Evolutionary conservation across 2,113 vertebrate genomes (phyloP), one percentile per base, ranked within the genome.

Genomic region (Seriola dumerili): DNA sequence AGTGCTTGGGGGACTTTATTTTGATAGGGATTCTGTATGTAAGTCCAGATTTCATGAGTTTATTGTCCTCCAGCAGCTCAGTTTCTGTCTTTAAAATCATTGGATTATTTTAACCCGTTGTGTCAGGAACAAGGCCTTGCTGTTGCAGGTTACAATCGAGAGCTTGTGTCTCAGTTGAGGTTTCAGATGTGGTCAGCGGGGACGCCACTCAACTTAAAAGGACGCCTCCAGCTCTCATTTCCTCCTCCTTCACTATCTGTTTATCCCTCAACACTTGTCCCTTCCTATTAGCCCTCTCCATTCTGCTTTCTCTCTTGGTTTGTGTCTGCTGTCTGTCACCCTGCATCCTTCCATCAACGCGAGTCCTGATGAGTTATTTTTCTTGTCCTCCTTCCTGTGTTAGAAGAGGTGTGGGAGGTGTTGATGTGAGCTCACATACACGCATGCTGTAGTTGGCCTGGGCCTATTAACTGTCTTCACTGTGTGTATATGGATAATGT

Each of bases 251-350:
- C 69, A 72, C 78, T 84, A 80, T 89, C 76, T 83, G 71, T 87
- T 84, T 80, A 36, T 81, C 85, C 81, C 86, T 87, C 72, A 77
- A 78, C 90, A 77, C 81, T 69, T 88, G 84, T 88, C 88, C 50
- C 65, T 85, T 90, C 78, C 52, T 64, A 72, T 90, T 83, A 76
- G 69, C 42, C 71, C 48, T 48, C 78, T 77, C 73, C 65, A 66
- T 64, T 78, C 48, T 70, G 82, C 81, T 77, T 83, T 84, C 69
- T 72, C 72, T 88, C 59, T 77, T 54, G 63, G 70, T 83, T 85
- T 72, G 81, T 75, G 57, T 85, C 82, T 86, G 72, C 76, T 83
- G 80, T 84, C 90, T 52, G 58, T 89, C 90, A 88, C 55, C 74
- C 62, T 59, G 71, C 58, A 85, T 88, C 85, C 76, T 40, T 92